Evolutionary conservation across 2,797 vertebrate genomes (phyloP).

Genomic region (Aphelocoma californica): DNA sequence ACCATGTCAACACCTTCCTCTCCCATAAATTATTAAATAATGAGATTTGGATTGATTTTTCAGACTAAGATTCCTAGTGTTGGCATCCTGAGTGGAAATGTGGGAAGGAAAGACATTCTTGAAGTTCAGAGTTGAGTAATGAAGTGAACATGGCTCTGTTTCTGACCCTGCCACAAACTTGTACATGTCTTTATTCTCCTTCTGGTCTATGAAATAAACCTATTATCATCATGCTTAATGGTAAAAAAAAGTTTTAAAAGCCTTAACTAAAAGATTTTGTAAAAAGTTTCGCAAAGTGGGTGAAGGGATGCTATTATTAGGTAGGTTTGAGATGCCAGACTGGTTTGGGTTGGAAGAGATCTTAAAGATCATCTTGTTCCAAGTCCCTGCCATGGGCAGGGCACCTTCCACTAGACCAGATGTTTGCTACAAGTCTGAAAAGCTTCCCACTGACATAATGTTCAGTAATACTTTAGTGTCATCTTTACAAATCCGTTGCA

Average conservation of each 20-base stretch:
- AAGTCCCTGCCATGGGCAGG: neutral
- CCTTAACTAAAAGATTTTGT: neutral
- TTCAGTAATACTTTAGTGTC: neutral
- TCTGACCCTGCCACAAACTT: neutral
- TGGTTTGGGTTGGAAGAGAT: neutral
- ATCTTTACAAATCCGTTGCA: neutral
- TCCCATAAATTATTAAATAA: neutral
- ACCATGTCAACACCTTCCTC: neutral
- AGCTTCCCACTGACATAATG: neutral
- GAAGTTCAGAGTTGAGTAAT: neutral
- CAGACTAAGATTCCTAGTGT: neutral
- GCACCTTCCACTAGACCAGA: neutral
- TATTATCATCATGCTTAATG: neutral
- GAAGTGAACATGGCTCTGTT: neutral
- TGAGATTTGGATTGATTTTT: neutral
- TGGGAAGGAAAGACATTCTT: neutral
- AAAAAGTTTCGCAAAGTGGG: neutral
- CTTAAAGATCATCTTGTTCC: neutral
- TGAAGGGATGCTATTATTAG: neutral
- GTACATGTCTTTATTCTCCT: neutral
- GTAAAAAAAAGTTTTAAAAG: neutral
- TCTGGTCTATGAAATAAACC: neutral
- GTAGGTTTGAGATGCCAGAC: neutral
- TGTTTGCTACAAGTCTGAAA: neutral
- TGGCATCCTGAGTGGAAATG: neutral